A percentile compares a stretch with the other conserved stretches of the same genome.
Evolutionary conservation across 2,888 invertebrate genomes (phyloP).

Genomic region (Athripsodes cinereus): DNA sequence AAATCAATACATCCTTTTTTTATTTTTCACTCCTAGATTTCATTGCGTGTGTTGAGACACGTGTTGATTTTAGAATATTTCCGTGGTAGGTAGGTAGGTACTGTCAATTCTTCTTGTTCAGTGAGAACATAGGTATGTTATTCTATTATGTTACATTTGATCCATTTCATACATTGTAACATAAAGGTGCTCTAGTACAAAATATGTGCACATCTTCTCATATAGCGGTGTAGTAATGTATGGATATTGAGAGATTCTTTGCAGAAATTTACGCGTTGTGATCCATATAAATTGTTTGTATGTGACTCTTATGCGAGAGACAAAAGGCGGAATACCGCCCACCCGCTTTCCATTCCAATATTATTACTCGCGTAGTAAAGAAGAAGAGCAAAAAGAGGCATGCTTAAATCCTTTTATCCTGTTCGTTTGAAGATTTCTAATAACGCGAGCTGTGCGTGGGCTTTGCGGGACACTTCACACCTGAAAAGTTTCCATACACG

Average conservation of each 20-base stretch:
- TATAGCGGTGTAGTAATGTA: background rate
- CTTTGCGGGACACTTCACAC: conserved; percentile 32
- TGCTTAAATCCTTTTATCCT: conserved; percentile 16
- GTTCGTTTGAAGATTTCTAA: conserved; percentile 20
- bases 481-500: conserved; percentile 41
- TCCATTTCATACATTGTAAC: no score
- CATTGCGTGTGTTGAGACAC: no score
- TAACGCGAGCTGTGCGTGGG: conserved; percentile 19
- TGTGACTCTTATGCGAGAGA: background rate
- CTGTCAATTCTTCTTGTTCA: no score
- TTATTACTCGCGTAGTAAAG: background rate
- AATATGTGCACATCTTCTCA: no score
- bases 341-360: background rate
- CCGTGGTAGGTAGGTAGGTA: no score
- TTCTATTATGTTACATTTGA: no score
- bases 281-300: conserved; percentile 1
- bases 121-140: no score
- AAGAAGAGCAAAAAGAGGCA: conserved; percentile 2
- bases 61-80: no score
- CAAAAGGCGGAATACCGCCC: background rate
- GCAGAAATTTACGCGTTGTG: conserved; percentile 2
- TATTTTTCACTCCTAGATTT: no score
- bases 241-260: background rate
- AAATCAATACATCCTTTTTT: no score
- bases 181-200: no score